phyloP scores from a whole-genome alignment of 2,888 invertebrate genomes.

The Nemurella pictetii region DNA sequence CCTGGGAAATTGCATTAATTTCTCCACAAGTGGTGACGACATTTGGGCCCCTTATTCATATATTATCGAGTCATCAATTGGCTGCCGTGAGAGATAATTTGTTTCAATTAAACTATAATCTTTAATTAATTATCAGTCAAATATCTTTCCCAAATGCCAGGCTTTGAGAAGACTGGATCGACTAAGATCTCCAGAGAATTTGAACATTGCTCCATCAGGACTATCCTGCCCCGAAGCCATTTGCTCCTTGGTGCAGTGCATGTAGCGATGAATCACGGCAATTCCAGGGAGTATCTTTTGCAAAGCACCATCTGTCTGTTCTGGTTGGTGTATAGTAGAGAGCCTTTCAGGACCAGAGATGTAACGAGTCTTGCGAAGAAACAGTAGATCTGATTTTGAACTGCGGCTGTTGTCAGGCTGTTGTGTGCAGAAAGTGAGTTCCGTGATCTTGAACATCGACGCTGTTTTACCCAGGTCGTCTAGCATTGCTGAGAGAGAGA shows the following conservation, averaged over 20 bases:
- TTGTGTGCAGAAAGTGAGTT: conserved; percentile 37
- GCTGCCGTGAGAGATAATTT: not conserved
- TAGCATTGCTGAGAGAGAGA: conserved; percentile 58
- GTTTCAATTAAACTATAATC: not conserved
- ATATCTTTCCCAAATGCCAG: conserved; percentile 34
- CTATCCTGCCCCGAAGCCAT: conserved; percentile 1
- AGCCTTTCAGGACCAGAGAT: not conserved
- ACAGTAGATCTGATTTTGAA: conserved; percentile 22
- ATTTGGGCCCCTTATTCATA: too few relatives aligned
- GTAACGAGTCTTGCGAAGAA: conserved; percentile 37
- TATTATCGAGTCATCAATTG: too few relatives aligned
- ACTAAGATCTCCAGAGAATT: conserved; percentile 39
- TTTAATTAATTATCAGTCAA: conserved; percentile 23
- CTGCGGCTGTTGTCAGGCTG: conserved; percentile 35
- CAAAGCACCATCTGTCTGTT: conserved; percentile 21
- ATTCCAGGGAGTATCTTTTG: conserved; percentile 41
- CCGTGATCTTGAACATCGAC: conserved; percentile 36
- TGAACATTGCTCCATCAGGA: conserved; percentile 35
- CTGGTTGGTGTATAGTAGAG: not conserved
- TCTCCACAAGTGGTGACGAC: too few relatives aligned
- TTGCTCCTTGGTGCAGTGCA: conserved; percentile 30
- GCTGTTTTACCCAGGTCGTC: conserved; percentile 49
- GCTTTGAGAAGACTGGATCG: conserved; percentile 36
- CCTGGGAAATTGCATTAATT: too few relatives aligned
- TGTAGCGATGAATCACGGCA: conserved; percentile 40